Conservation (phyloP, 2,113 vertebrate species). For the Pipra filicauda region DNA sequence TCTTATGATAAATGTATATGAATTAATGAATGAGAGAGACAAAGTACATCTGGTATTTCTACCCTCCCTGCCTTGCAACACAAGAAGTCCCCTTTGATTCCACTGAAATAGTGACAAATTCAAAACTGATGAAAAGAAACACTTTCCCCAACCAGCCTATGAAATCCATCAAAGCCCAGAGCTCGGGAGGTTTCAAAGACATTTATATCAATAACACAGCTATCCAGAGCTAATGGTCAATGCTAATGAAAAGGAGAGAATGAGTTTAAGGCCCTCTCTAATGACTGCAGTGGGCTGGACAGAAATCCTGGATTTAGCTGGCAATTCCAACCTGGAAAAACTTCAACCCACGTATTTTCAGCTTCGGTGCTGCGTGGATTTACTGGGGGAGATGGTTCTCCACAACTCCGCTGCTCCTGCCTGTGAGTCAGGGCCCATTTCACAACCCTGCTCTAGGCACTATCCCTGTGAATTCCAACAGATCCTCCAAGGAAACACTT, state of each 20-base stretch:
- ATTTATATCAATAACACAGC: slow-evolving; percentile 52
- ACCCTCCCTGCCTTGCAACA: slow-evolving; percentile 38
- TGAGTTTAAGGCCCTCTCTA: slow-evolving; percentile 45
- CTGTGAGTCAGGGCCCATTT: background rate
- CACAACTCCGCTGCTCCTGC: background rate
- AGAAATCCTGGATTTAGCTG: background rate
- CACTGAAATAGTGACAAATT: slow-evolving; percentile 50
- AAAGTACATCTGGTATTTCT: slow-evolving; percentile 45
- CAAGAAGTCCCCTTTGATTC: slow-evolving; percentile 38
- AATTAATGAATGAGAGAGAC: slow-evolving; percentile 58
- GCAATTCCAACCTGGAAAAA: background rate
- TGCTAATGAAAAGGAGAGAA: slow-evolving; percentile 62
- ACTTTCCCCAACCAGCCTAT: background rate
- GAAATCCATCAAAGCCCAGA: background rate
- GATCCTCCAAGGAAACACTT: background rate
- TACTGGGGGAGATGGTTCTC: background rate
- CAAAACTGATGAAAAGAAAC: slow-evolving; percentile 46
- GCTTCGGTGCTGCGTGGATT: background rate
- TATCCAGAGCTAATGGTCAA: slow-evolving; percentile 46
- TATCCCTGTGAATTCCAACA: background rate
- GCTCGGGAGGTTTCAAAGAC: slow-evolving; percentile 42
- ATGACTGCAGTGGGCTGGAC: slow-evolving; percentile 34
- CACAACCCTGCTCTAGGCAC: background rate
- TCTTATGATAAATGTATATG: slow-evolving; percentile 32
- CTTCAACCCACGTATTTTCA: background rate